Conservation (phyloP, 2,113 vertebrate genomes). For the Alectura lathami region DNA sequence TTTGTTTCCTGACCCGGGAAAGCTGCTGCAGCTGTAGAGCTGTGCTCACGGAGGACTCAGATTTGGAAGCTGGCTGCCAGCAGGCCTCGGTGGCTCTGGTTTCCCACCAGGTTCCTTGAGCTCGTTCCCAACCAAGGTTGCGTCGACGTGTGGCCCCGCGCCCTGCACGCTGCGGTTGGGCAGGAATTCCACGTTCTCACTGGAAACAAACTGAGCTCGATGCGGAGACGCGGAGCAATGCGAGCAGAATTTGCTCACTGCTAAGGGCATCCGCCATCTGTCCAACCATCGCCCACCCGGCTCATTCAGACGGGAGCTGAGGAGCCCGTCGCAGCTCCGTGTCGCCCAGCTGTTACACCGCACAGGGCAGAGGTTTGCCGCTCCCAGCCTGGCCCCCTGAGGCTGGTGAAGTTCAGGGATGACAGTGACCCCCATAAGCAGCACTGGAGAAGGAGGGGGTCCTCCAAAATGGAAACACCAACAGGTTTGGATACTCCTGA, state of each 20-base stretch:
- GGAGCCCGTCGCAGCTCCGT: not conserved
- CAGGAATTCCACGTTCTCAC: not conserved
- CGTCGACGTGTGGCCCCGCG: accelerated
- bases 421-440: not conserved
- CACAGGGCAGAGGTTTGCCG: not conserved
- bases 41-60: not conserved
- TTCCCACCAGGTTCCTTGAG: not conserved
- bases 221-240: not conserved
- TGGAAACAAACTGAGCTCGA: not conserved
- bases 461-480: not conserved
- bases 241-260: not conserved
- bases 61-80: not conserved
- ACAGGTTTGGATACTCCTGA: not conserved
- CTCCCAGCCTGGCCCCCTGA: not conserved
- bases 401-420: not conserved
- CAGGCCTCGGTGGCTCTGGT: not conserved
- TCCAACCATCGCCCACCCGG: not conserved
- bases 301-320: not conserved
- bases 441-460: not conserved
- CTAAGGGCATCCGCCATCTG: not conserved
- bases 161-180: not conserved
- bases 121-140: not conserved
- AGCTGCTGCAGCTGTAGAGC: not conserved
- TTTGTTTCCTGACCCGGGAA: slow-evolving; percentile 25
- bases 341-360: not conserved